Evolutionary conservation across 2,888 invertebrate genomes (phyloP), one percentile per base, ranked within the genome.

Genomic region (Plagodis pulveraria): DNA sequence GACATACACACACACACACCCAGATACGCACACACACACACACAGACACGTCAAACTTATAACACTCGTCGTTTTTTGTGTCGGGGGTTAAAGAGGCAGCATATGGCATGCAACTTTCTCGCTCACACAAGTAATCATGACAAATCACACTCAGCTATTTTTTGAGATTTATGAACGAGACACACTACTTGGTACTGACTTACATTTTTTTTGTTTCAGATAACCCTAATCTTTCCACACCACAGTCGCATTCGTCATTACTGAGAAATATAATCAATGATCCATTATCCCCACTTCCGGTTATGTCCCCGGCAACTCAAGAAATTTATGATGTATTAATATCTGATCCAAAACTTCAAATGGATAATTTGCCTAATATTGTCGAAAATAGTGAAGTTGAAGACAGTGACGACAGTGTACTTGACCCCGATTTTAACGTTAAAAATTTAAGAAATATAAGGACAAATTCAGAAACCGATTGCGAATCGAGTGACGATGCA

Each of bases 271-370:
- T 45, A 38, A 52, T 8, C 10, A 53, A 53, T 35, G 46, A 46
- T 53, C 53, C 53, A 53, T 34, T 53, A 46, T 53, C 53, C 40
- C 38, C 53, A 34, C 33, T 41, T 40, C 53, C 53, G 38, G 12
- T 41, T 11, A 53, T 54, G 54, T 54, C 54, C 47, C 54, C 54
- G 41, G 54, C 54, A 42, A 54, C 54, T 12, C 41, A 47, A 47
- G 47, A 54, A 41, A 5, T 47, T 54, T 54, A 54, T 54, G 34
- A 54, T 42, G 38, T 47, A 12, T 54, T 54, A 47, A 54, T 47
- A 11, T 47, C 41, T 40, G 47, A 54, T 47, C 43, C 43, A 40
- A 40, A 10, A 48, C 33, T 50, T 51, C 11, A 40, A 54, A 34
- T 41, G 49, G 11, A 51, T 53, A 42, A 48, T 49, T 45, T 49